Percentiles rank a stretch among this genome's conserved stretches.
Conservation (phyloP, 2,797 vertebrate species). For the Pagetopsis macropterus region DNA sequence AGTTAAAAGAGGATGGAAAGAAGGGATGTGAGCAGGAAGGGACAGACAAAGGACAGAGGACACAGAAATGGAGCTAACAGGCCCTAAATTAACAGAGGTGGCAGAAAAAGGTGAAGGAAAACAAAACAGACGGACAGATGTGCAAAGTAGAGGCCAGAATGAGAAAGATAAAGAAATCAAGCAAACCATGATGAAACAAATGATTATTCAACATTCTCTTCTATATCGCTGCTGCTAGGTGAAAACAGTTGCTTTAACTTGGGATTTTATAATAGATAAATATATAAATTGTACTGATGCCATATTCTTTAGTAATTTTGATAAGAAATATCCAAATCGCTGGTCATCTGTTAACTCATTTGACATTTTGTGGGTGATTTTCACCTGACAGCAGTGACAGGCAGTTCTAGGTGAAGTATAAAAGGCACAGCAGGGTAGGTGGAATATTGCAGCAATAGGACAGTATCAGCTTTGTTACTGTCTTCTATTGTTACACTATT, state of each 20-base stretch:
- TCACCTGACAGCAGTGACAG: conserved; percentile 70
- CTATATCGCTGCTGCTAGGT: conserved; percentile 64
- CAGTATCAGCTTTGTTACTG: conserved; percentile 74
- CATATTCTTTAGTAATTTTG: background rate
- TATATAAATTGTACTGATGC: background rate
- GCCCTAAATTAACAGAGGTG: conserved; percentile 45
- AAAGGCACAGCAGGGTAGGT: conserved; percentile 99
- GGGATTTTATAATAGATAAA: background rate
- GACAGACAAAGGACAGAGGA: conserved; percentile 34
- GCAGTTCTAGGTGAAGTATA: conserved; percentile 65
- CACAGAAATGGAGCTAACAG: conserved; percentile 48
- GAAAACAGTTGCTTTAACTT: conserved; percentile 45
- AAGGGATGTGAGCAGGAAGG: conserved; percentile 28
- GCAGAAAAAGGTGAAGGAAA: conserved; percentile 5
- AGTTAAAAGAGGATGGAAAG: conserved; percentile 44
- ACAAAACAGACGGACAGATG: conserved; percentile 5
- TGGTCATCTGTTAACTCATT: background rate
- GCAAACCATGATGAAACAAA: conserved; percentile 40
- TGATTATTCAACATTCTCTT: conserved; percentile 41
- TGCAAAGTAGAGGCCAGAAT: background rate
- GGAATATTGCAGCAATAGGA: conserved; percentile 99
- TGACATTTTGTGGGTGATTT: conserved; percentile 15
- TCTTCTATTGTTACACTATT: conserved; percentile 97
- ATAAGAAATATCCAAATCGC: background rate
- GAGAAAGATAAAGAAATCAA: conserved; percentile 24